Conservation (phyloP, 2,797 vertebrate genomes). For the Alauda arvensis region DNA sequence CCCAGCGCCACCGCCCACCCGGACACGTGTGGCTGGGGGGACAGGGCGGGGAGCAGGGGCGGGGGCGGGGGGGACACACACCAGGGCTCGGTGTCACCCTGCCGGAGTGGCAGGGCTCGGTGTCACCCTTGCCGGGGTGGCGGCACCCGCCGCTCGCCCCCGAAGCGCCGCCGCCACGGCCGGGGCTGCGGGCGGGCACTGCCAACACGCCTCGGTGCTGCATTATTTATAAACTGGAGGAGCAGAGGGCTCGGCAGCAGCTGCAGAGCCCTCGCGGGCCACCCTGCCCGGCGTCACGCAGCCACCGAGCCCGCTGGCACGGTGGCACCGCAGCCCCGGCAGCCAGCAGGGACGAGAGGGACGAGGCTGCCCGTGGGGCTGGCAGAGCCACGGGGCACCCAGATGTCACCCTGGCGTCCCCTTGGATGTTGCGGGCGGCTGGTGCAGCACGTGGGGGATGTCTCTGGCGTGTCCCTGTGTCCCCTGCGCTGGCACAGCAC, state of each 20-base stretch:
- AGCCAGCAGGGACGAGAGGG: neutral
- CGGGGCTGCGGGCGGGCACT: conserved; percentile 16
- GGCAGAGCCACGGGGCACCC: neutral
- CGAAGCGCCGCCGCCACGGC: neutral
- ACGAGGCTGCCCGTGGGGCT: neutral
- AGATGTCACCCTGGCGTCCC: conserved; percentile 1
- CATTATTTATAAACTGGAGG: conserved; percentile 71
- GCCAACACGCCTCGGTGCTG: conserved; percentile 49
- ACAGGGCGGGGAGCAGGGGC: neutral
- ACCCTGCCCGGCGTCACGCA: conserved; percentile 31
- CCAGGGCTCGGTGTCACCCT: neutral
- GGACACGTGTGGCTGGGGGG: neutral
- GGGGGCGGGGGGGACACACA: neutral
- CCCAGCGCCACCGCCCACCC: neutral
- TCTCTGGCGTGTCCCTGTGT: neutral
- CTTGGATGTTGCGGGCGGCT: fast-evolving
- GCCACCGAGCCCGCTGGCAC: conserved; percentile 30
- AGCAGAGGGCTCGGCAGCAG: conserved; percentile 51
- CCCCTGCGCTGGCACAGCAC: neutral
- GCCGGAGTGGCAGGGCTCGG: fast-evolving
- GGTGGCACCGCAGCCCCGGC: neutral
- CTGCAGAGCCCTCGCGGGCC: conserved; percentile 43
- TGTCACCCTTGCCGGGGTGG: neutral
- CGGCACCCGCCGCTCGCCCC: neutral
- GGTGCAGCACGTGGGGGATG: neutral